Conservation (phyloP, 2,888 invertebrate species). For the Volucella zonaria region DNA sequence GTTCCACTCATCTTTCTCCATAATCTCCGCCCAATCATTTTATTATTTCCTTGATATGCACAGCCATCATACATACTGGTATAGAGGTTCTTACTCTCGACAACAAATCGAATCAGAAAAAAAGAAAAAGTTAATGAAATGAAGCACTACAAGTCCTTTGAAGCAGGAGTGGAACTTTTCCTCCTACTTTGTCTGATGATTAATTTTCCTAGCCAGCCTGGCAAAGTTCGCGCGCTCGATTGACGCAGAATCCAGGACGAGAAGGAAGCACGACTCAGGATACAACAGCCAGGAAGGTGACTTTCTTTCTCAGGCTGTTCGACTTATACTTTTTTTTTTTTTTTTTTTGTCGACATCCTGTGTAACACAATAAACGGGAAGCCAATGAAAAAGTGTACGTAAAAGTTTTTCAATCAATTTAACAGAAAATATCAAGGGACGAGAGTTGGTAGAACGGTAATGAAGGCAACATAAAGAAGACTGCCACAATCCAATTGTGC, state of each 20-base stretch:
- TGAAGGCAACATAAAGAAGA: background rate
- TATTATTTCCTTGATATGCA: background rate
- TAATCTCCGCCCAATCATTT: slow-evolving; percentile 5
- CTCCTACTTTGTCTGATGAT: slow-evolving; percentile 53
- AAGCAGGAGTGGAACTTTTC: slow-evolving; percentile 24
- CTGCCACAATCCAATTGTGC: slow-evolving; percentile 35
- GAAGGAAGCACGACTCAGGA: no score
- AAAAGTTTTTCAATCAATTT: slow-evolving; percentile 74
- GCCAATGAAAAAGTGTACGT: slow-evolving; percentile 67
- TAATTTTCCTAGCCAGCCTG: slow-evolving; percentile 55
- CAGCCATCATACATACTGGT: background rate
- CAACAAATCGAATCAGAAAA: slow-evolving; percentile 15
- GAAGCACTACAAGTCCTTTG: slow-evolving; percentile 17
- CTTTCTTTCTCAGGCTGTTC: no score
- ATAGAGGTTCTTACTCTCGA: slow-evolving; percentile 5
- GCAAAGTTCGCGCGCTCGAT: background rate
- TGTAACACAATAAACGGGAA: slow-evolving; percentile 64
- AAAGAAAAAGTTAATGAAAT: slow-evolving; percentile 32
- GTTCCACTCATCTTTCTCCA: background rate
- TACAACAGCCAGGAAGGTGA: no score
- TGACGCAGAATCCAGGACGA: background rate
- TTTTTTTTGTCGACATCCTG: slow-evolving; percentile 15
- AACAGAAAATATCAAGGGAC: slow-evolving; percentile 50
- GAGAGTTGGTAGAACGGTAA: background rate
- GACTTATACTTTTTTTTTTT: no score